Percentiles rank a stretch among this genome's conserved stretches.
Conservation (phyloP, 2,113 vertebrate genomes). For the Crocuta crocuta region DNA sequence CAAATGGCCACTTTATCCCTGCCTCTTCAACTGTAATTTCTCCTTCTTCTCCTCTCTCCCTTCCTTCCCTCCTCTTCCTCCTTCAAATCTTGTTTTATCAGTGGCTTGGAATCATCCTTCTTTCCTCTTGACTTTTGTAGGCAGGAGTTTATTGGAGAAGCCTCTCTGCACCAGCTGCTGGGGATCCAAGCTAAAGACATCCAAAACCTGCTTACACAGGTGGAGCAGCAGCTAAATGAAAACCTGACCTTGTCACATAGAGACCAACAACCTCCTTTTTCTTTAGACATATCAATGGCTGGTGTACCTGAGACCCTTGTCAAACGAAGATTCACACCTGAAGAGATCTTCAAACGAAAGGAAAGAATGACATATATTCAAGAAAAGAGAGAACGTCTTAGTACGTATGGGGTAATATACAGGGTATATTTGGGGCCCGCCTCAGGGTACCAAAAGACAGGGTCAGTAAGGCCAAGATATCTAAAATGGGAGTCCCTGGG, state of each 20-base stretch:
- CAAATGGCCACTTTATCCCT: background rate
- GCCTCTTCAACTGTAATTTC: background rate
- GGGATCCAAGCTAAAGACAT: slow-evolving; percentile 30
- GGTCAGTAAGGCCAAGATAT: background rate
- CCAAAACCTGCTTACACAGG: background rate
- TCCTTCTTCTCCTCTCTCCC: background rate
- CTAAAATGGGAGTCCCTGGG: background rate
- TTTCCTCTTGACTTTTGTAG: slow-evolving; percentile 61
- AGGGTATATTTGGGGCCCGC: background rate
- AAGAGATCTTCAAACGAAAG: background rate
- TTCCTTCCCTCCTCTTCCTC: background rate
- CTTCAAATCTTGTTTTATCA: background rate
- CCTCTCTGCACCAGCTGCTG: slow-evolving; percentile 44
- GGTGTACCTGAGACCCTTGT: background rate
- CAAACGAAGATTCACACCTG: background rate
- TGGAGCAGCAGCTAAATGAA: slow-evolving; percentile 56
- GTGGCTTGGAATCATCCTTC: background rate
- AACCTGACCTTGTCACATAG: slow-evolving; percentile 52
- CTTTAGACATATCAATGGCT: background rate
- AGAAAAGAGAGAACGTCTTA: background rate
- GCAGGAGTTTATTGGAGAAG: background rate
- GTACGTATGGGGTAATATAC: slow-evolving; percentile 50
- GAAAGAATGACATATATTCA: background rate
- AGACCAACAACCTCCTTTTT: background rate
- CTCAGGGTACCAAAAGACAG: background rate